Conservation (phyloP, 2,113 vertebrate genomes). For the Anhinga anhinga region DNA sequence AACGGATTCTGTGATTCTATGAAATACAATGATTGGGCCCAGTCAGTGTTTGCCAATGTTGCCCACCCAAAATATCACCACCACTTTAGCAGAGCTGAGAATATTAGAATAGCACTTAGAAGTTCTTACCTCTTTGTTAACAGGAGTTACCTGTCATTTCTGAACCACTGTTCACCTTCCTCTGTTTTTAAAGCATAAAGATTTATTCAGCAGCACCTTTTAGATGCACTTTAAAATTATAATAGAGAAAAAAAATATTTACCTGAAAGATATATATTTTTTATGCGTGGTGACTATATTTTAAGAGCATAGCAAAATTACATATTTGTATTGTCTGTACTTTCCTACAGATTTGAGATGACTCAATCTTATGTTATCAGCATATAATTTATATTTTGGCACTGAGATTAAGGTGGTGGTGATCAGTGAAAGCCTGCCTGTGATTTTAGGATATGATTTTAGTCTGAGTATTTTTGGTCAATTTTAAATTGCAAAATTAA, state of each 20-base stretch:
- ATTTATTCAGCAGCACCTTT: conserved; percentile 2
- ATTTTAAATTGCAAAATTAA: neutral
- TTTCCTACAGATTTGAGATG: neutral
- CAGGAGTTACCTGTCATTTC: neutral
- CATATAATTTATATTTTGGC: neutral
- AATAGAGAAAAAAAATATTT: conserved; percentile 12
- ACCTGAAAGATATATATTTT: conserved; percentile 25
- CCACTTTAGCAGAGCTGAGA: neutral
- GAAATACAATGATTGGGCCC: neutral
- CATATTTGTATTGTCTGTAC: neutral
- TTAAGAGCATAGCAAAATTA: conserved; percentile 7
- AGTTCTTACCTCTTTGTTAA: neutral
- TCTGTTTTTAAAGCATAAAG: neutral
- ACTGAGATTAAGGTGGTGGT: neutral
- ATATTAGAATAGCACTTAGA: neutral
- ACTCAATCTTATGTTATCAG: neutral
- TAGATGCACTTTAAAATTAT: conserved; percentile 12
- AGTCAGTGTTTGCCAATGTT: neutral
- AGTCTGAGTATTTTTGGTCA: neutral
- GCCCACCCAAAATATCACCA: neutral
- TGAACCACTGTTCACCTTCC: neutral
- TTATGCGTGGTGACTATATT: conserved; percentile 31
- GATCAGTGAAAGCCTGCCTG: neutral
- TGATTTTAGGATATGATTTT: neutral
- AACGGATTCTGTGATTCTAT: neutral